These are phyloP conservation scores for Carabus problematicus DNA, from an alignment of 2,888 invertebrate species.

Conservation along the genomic window DNA sequence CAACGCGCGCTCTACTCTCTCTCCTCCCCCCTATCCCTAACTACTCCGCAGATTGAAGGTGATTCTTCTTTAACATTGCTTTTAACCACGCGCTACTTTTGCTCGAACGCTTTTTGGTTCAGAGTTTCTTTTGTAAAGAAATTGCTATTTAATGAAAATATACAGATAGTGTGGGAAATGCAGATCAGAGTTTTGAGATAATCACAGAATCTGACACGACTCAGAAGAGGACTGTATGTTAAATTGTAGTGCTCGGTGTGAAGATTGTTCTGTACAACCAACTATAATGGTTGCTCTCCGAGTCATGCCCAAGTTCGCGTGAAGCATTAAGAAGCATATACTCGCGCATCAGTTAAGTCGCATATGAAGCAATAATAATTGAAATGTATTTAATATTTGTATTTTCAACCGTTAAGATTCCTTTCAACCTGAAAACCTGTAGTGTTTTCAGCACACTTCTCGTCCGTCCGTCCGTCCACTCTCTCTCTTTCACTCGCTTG, in stretches of 20 bases:
- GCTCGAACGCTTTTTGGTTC: no score
- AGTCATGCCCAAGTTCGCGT: neutral
- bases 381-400: neutral
- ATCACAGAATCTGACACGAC: no score
- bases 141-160: no score
- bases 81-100: no score
- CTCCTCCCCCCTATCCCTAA: neutral
- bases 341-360: constrained; percentile 8
- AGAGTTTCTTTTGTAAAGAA: no score
- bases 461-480: neutral
- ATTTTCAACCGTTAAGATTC: neutral
- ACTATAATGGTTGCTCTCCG: no score
- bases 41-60: no score
- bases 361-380: constrained; percentile 17
- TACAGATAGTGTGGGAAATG: no score
- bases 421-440: neutral
- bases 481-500: neutral
- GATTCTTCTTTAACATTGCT: no score
- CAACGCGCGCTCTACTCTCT: constrained; percentile 1
- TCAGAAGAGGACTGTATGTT: no score
- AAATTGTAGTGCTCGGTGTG: no score
- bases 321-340: constrained; percentile 12
- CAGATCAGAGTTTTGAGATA: no score
- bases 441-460: constrained; percentile 1
- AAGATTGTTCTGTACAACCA: neutral